Conservation (phyloP, 2,113 vertebrate genomes). For the Ameiurus melas region DNA sequence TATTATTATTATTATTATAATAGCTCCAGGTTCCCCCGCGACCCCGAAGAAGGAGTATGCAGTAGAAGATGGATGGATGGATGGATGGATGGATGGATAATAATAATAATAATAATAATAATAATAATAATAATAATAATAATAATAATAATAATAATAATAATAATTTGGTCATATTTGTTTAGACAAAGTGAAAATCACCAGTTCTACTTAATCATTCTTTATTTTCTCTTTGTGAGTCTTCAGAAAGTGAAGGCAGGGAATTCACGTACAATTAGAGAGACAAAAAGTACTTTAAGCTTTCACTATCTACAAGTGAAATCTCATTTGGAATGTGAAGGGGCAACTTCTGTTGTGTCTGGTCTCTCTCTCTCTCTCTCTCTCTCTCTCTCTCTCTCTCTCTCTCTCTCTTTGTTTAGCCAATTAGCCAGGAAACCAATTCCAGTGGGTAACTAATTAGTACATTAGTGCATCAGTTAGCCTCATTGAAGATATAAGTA, state of each 20-base stretch:
- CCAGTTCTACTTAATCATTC: background rate
- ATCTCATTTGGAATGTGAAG: slow-evolving; percentile 64
- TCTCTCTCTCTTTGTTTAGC: slow-evolving; percentile 64
- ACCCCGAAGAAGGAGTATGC: too few relatives aligned
- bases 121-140: too few relatives aligned
- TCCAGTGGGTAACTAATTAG: slow-evolving; percentile 72
- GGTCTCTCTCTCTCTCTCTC: background rate
- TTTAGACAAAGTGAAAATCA: background rate
- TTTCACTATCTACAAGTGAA: slow-evolving; percentile 62
- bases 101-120: too few relatives aligned
- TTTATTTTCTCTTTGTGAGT: background rate
- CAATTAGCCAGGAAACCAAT: slow-evolving; percentile 75
- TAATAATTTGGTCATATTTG: background rate
- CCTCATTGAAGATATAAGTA: slow-evolving; percentile 8
- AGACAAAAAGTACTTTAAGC: slow-evolving; percentile 42
- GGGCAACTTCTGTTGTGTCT: slow-evolving; percentile 64
- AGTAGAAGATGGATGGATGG: too few relatives aligned
- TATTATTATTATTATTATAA: too few relatives aligned
- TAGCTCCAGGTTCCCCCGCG: too few relatives aligned
- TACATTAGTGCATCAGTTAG: slow-evolving; percentile 64
- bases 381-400: background rate
- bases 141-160: too few relatives aligned
- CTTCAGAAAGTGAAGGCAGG: slow-evolving; percentile 57
- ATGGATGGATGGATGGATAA: too few relatives aligned
- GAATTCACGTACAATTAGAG: slow-evolving; percentile 35